Evolutionary conservation across 2,888 invertebrate species (phyloP).

Genomic region (Drosophila lutescens): DNA sequence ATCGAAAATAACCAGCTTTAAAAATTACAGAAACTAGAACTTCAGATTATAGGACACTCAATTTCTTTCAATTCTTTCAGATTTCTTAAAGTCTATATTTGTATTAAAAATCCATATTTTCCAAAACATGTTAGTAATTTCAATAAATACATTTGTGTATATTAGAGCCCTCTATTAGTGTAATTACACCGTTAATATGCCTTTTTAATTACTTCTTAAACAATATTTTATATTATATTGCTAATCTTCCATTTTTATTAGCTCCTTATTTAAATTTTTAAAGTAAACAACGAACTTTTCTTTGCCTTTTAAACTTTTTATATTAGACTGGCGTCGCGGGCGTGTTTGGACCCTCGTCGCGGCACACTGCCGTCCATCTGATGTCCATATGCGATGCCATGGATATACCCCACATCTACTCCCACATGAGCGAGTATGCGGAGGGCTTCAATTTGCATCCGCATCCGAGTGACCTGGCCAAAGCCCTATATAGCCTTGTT

Average conservation of each 20-base stretch:
- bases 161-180: too few species aligned
- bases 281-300: not conserved
- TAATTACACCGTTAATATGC: too few species aligned
- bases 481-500: constrained; percentile 89
- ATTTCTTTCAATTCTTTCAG: too few species aligned
- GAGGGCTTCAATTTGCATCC: constrained; percentile 90
- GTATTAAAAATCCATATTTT: too few species aligned
- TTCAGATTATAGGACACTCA: too few species aligned
- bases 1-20: too few species aligned
- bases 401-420: constrained; percentile 94
- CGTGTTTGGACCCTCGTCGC: constrained; percentile 92
- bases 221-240: too few species aligned
- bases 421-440: constrained; percentile 88
- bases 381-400: constrained; percentile 92
- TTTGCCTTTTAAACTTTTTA: not conserved
- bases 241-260: not conserved
- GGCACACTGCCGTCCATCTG: constrained; percentile 89
- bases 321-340: constrained; percentile 89
- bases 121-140: too few species aligned
- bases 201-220: too few species aligned
- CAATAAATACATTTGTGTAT: too few species aligned
- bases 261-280: not conserved
- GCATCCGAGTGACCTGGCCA: constrained; percentile 87
- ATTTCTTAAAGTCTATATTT: too few species aligned
- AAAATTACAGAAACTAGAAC: too few species aligned